These are phyloP conservation scores for Triops cancriformis DNA, from an alignment of 1,140 invertebrate genomes.

Conservation along the genomic window DNA sequence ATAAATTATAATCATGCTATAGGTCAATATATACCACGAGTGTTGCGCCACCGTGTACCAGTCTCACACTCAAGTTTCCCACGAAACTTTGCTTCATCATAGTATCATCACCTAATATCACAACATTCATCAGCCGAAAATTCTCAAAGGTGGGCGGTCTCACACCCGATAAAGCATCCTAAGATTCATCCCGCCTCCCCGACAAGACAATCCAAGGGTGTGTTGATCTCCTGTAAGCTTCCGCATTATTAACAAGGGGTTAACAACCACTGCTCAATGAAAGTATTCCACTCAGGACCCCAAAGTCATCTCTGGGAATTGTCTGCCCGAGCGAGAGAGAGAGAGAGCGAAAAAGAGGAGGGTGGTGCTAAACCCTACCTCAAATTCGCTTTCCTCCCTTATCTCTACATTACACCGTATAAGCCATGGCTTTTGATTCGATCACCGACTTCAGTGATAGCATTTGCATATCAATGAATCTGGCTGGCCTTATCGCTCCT, in stretches of 20 bases:
- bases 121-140: not conserved
- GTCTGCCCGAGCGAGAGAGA: too few relatives aligned
- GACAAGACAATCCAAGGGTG: not conserved
- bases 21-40: too few relatives aligned
- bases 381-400: not conserved
- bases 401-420: conserved; percentile 5
- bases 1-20: too few relatives aligned
- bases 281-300: not conserved
- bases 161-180: not conserved
- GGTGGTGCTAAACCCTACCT: not conserved
- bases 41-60: too few relatives aligned
- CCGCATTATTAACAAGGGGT: not conserved
- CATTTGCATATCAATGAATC: conserved; percentile 14
- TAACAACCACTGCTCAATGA: not conserved
- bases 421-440: conserved; percentile 7
- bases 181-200: not conserved
- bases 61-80: not conserved
- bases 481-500: not conserved
- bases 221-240: not conserved
- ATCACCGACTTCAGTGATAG: conserved; percentile 2
- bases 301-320: not conserved
- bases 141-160: not conserved
- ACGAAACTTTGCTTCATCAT: not conserved
- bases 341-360: not conserved
- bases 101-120: not conserved